Evolutionary conservation across 2,797 vertebrate genomes (phyloP).

Genomic region (Lepus townsendii): DNA sequence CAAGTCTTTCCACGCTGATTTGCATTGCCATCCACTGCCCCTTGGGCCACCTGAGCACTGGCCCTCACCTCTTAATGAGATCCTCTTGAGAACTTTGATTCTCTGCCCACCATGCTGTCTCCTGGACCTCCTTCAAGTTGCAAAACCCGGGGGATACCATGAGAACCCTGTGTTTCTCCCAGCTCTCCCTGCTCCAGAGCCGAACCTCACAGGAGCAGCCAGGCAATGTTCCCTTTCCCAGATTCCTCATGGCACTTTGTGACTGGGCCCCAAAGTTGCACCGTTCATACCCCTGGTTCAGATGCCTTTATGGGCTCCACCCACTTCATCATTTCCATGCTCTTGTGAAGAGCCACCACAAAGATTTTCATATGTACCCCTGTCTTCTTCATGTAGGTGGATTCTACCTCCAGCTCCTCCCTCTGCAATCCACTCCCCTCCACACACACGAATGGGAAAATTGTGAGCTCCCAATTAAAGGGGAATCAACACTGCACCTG

Average conservation of each 20-base stretch:
- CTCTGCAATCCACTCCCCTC: neutral
- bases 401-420: neutral
- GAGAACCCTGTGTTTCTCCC: neutral
- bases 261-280: rapidly evolving
- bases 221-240: neutral
- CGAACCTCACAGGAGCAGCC: neutral
- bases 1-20: rapidly evolving
- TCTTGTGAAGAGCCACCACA: too few species aligned
- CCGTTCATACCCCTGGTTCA: neutral
- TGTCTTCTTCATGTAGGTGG: neutral
- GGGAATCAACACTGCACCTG: neutral
- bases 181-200: neutral
- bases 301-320: neutral
- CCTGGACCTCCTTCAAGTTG: neutral
- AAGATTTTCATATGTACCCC: neutral
- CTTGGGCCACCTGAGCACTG: neutral
- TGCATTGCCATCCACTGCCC: neutral
- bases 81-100: neutral
- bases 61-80: too few species aligned
- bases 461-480: neutral
- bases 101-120: neutral
- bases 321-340: neutral
- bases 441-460: neutral
- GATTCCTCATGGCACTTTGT: neutral
- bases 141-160: neutral